These are phyloP conservation scores for Campoletis raptor DNA, from an alignment of 2,888 invertebrate species.

Conservation along the genomic window DNA sequence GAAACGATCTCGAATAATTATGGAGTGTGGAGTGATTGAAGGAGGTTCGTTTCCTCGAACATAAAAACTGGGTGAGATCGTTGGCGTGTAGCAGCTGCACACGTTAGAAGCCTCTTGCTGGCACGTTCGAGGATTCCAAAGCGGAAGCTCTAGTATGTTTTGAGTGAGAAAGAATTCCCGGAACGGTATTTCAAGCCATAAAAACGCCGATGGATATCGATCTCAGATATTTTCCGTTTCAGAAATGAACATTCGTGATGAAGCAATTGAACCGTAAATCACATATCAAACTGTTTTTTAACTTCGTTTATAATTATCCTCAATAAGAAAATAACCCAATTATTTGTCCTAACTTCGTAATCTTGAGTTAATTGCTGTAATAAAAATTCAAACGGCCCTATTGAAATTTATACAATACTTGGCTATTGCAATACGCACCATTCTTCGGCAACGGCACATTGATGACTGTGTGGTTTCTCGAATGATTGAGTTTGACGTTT, in stretches of 20 bases:
- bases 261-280: constrained; percentile 9
- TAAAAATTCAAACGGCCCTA: constrained; percentile 25
- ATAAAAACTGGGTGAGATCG: constrained; percentile 50
- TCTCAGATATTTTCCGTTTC: constrained; percentile 16
- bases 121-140: constrained; percentile 52
- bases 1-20: constrained; percentile 62
- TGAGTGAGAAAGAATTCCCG: constrained; percentile 37
- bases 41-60: constrained; percentile 57
- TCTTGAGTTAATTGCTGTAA: constrained; percentile 24
- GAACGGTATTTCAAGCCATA: constrained; percentile 11
- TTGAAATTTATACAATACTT: constrained; percentile 4
- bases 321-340: constrained; percentile 35
- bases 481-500: constrained; percentile 66
- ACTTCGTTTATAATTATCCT: constrained; percentile 26
- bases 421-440: constrained; percentile 46
- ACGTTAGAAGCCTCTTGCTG: constrained; percentile 30
- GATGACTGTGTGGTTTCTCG: constrained; percentile 47
- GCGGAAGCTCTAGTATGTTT: constrained; percentile 50
- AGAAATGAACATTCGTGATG: constrained; percentile 17
- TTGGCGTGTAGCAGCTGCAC: constrained; percentile 53
- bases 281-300: constrained; percentile 12
- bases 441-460: constrained; percentile 54
- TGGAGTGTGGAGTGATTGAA: constrained; percentile 68
- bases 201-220: constrained; percentile 33
- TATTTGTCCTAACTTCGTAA: constrained; percentile 2